Evolutionary conservation across 1,140 invertebrate genomes (phyloP).

Genomic region (Palaemon carinicauda): DNA sequence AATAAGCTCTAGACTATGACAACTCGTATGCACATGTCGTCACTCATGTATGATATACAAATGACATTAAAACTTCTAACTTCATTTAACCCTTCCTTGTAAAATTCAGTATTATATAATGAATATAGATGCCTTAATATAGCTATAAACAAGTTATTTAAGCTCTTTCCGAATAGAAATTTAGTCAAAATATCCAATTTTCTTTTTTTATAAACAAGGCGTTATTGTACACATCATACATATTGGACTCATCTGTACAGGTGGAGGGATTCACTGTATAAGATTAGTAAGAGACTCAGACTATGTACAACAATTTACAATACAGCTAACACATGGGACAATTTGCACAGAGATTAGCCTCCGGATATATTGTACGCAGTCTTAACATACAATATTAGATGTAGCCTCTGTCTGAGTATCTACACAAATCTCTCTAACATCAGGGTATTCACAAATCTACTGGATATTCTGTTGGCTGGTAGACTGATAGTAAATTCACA

Average conservation of each 20-base stretch:
- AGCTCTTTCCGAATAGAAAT: background rate
- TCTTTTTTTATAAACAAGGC: background rate
- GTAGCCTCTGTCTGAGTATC: background rate
- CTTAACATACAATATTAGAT: too few species aligned
- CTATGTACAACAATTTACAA: background rate
- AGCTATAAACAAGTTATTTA: background rate
- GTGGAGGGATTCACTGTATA: constrained; percentile 45
- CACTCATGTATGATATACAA: constrained; percentile 37
- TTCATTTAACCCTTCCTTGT: background rate
- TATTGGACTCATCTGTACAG: constrained; percentile 21
- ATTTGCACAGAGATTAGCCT: background rate
- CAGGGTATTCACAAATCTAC: constrained; percentile 15
- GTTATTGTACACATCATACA: background rate
- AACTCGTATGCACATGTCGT: constrained; percentile 31
- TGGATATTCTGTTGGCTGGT: constrained; percentile 18
- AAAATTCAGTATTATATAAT: background rate
- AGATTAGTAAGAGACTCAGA: background rate
- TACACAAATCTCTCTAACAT: constrained; percentile 27
- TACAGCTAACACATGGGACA: background rate
- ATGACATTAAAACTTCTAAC: background rate
- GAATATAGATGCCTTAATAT: background rate
- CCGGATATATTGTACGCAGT: background rate
- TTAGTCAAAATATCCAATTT: background rate
- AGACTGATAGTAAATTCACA: background rate
- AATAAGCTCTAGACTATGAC: constrained; percentile 42